These are phyloP conservation scores for Hydropotes inermis DNA, from an alignment of 2,113 vertebrate species.

Conservation along the genomic window DNA sequence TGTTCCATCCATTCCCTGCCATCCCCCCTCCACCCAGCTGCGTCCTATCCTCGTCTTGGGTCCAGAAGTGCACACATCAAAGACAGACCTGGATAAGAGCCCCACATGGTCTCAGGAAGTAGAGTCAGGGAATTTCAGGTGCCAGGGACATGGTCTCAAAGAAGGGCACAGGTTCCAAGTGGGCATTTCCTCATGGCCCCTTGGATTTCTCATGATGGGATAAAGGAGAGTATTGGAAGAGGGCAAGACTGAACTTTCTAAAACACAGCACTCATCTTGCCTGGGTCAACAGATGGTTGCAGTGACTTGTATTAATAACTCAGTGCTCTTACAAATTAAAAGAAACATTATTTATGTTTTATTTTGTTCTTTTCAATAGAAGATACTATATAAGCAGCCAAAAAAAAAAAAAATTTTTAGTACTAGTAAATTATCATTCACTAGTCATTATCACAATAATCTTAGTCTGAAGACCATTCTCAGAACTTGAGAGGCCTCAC, in stretches of 20 bases:
- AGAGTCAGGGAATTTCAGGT: neutral
- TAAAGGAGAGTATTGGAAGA: neutral
- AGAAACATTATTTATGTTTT: neutral
- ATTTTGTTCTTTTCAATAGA: neutral
- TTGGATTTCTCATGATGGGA: neutral
- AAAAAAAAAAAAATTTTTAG: neutral
- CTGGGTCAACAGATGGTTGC: neutral
- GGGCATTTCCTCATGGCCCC: neutral
- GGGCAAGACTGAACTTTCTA: neutral
- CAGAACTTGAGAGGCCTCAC: neutral
- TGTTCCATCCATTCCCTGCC: neutral
- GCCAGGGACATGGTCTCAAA: neutral
- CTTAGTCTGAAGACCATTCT: neutral
- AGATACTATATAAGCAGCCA: neutral
- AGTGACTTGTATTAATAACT: neutral
- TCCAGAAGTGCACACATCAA: neutral
- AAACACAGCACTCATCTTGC: neutral
- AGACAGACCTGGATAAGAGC: neutral
- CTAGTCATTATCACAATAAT: neutral
- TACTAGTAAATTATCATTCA: neutral
- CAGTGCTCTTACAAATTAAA: neutral
- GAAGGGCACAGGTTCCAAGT: neutral
- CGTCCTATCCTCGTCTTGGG: neutral
- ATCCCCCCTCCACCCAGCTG: neutral
- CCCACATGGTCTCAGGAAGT: neutral